Percentiles rank a stretch among this genome's conserved stretches.
These are phyloP conservation scores for Platyrinchus mystaceus DNA, from an alignment of 2,797 vertebrate genomes.

Conservation along the genomic window DNA sequence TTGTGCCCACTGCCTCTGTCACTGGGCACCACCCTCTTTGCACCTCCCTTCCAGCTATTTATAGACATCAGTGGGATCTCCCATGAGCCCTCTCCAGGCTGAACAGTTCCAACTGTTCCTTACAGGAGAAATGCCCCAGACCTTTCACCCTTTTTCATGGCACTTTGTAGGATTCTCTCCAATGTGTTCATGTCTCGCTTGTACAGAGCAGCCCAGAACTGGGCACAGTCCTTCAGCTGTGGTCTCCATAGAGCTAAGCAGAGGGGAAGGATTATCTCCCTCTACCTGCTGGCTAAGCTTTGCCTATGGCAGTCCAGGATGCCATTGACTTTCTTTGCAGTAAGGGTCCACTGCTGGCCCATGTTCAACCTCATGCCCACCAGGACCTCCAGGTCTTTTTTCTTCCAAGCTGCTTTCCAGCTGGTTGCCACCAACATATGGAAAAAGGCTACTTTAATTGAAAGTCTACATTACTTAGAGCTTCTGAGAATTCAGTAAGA, in stretches of 20 bases:
- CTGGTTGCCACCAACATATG: background rate
- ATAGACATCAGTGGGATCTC: too few relatives aligned
- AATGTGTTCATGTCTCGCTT: background rate
- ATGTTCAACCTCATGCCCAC: background rate
- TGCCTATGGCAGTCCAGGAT: background rate
- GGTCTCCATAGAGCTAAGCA: background rate
- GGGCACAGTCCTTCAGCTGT: background rate
- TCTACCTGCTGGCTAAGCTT: fast-evolving
- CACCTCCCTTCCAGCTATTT: fast-evolving
- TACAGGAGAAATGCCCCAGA: background rate
- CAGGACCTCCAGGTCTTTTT: background rate
- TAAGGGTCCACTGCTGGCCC: background rate
- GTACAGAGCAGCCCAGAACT: background rate
- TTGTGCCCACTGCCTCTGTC: fast-evolving
- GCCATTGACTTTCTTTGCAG: fast-evolving
- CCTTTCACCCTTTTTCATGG: background rate
- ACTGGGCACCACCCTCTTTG: background rate
- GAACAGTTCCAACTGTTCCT: background rate
- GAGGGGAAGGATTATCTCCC: background rate
- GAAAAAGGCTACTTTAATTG: background rate
- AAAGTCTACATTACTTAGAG: background rate
- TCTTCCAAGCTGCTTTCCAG: background rate
- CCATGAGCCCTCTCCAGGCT: background rate
- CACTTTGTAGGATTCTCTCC: background rate
- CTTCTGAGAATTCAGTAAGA: background rate